Conservation (phyloP, 2,888 invertebrate genomes). For the Acrobasis consociella region DNA sequence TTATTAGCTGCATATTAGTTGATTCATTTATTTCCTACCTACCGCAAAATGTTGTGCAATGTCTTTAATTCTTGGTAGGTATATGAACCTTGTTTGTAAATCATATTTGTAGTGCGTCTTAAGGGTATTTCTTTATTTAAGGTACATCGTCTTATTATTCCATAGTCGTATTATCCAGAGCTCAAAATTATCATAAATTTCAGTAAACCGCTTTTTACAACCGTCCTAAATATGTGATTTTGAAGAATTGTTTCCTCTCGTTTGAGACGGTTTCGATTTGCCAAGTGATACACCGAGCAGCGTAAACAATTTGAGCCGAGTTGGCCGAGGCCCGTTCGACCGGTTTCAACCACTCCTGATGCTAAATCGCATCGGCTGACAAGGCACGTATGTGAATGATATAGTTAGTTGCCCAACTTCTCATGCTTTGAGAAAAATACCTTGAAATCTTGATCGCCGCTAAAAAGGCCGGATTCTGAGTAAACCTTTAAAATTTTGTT, state of each 20-base stretch:
- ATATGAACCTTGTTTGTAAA: too few species aligned
- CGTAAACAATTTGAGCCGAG: constrained; percentile 66
- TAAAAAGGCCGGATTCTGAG: constrained; percentile 8
- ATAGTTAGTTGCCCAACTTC: constrained; percentile 43
- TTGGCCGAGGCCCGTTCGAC: constrained; percentile 70
- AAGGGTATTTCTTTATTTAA: too few species aligned
- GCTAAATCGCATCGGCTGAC: constrained; percentile 77
- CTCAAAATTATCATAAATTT: too few species aligned
- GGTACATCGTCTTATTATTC: too few species aligned
- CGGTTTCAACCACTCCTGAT: constrained; percentile 76
- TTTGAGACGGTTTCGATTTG: constrained; percentile 55
- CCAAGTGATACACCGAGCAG: constrained; percentile 50
- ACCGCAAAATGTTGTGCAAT: too few species aligned
- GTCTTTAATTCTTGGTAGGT: too few species aligned
- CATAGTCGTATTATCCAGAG: too few species aligned
- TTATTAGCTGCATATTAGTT: too few species aligned
- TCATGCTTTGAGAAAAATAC: constrained; percentile 28
- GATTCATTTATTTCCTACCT: too few species aligned
- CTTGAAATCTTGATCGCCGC: constrained; percentile 15
- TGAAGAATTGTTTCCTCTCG: constrained; percentile 20
- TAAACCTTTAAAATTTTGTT: not conserved
- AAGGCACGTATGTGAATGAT: constrained; percentile 61
- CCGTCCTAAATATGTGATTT: too few species aligned
- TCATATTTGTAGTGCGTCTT: too few species aligned
- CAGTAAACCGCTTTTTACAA: too few species aligned